Conservation (phyloP, 2,888 invertebrate genomes). For the Lithosia quadra region DNA sequence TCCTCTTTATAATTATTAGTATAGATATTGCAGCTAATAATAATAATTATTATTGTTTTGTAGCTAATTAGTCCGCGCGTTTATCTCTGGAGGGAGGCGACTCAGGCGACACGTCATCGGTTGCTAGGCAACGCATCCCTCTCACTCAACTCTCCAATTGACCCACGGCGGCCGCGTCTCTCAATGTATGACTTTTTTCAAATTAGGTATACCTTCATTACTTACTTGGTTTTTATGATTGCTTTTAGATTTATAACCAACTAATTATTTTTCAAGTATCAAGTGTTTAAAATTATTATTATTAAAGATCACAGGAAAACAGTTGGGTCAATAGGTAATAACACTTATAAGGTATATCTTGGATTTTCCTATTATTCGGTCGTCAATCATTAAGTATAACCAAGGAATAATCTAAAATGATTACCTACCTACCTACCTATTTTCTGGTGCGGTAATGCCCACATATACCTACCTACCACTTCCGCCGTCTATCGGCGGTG, state of each 20-base stretch:
- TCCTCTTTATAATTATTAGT: no score
- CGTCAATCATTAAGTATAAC: no score
- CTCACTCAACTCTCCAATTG: slow-evolving; percentile 62
- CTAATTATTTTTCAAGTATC: not conserved
- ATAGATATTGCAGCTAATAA: not conserved
- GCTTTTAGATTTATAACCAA: not conserved
- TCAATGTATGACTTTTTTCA: not conserved
- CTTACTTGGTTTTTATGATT: not conserved
- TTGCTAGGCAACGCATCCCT: slow-evolving; percentile 75
- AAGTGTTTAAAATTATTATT: not conserved
- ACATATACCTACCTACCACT: no score
- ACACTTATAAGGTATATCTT: no score
- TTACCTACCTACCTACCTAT: no score
- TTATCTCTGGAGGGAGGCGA: slow-evolving; percentile 68
- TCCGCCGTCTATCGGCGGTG: no score
- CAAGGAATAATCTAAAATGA: no score
- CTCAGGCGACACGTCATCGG: slow-evolving; percentile 51
- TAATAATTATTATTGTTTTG: not conserved
- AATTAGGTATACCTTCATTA: no score
- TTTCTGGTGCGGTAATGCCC: no score
- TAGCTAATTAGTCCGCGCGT: slow-evolving; percentile 52
- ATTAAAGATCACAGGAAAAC: not conserved
- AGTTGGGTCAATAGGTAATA: not conserved
- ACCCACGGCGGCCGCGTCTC: slow-evolving; percentile 68
- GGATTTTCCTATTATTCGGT: no score